Evolutionary conservation across 2,888 invertebrate species (phyloP).

Genomic region (Anagyrus pseudococci): DNA sequence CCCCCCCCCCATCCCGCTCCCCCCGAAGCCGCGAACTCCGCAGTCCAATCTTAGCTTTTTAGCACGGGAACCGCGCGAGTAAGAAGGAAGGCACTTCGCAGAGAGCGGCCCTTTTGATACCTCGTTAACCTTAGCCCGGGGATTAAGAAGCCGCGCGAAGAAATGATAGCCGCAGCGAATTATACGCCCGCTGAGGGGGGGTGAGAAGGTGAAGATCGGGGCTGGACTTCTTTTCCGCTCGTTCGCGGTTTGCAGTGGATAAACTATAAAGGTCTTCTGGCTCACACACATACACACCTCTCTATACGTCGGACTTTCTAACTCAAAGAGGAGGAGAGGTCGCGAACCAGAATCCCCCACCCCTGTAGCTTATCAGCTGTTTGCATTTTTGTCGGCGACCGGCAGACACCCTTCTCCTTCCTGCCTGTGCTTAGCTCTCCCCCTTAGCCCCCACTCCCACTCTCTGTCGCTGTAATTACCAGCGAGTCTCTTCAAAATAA

Average conservation of each 20-base stretch:
- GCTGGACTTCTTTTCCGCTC: background rate
- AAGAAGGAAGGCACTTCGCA: background rate
- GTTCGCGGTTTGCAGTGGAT: no score
- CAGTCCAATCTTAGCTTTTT: no score
- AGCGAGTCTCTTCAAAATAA: conserved; percentile 16
- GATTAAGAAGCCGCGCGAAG: conserved; percentile 11
- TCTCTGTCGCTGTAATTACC: conserved; percentile 22
- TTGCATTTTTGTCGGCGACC: no score
- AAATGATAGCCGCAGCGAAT: conserved; percentile 16
- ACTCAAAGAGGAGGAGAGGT: no score
- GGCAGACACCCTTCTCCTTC: background rate
- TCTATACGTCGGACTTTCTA: background rate
- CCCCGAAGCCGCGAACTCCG: no score
- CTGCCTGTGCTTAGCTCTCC: background rate
- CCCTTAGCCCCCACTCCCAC: conserved; percentile 27
- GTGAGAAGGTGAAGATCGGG: background rate
- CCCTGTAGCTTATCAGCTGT: no score
- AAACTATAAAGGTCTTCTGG: no score
- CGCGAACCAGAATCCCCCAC: no score
- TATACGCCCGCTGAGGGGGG: background rate
- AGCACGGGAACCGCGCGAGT: no score
- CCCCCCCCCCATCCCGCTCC: no score
- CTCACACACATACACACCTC: no score
- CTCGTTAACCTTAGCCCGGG: conserved; percentile 22
- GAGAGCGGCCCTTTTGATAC: conserved; percentile 27